A percentile compares a stretch with the other conserved stretches of the same genome.
Conservation (phyloP, 2,113 vertebrate species). For the Sigmodon hispidus region DNA sequence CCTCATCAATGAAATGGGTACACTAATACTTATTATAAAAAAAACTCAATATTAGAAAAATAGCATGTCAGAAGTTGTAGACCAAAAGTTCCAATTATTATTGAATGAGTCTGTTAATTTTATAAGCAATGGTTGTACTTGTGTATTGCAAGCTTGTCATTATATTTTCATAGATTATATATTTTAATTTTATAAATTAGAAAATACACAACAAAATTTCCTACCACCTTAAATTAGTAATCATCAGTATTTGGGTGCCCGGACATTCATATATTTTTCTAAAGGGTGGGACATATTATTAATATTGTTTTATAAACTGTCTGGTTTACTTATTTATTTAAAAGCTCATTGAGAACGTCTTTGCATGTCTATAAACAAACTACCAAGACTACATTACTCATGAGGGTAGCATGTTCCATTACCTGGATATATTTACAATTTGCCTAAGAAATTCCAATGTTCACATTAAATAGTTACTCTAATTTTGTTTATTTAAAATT, state of each 20-base stretch:
- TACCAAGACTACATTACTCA: slow-evolving; percentile 38
- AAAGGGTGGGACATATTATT: background rate
- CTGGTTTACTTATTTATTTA: background rate
- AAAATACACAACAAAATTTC: background rate
- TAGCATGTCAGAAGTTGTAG: background rate
- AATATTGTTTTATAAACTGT: background rate
- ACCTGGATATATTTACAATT: background rate
- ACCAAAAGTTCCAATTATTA: background rate
- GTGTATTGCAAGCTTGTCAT: background rate
- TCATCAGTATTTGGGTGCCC: background rate
- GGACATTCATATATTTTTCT: background rate
- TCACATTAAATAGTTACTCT: slow-evolving; percentile 51
- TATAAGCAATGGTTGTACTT: background rate
- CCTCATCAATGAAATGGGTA: background rate
- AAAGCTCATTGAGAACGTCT: background rate
- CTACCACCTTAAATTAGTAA: background rate
- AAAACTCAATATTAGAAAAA: background rate
- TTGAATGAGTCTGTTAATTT: background rate
- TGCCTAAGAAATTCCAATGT: slow-evolving; percentile 17
- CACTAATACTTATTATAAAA: background rate
- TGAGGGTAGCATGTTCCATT: background rate
- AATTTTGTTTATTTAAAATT: slow-evolving; percentile 54
- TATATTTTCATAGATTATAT: background rate
- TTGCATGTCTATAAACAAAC: slow-evolving; percentile 18
- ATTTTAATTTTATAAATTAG: background rate